A percentile compares a stretch with the other conserved stretches of the same genome.
These are phyloP conservation scores for Mus pahari DNA, from an alignment of 2,113 vertebrate genomes.

Conservation along the genomic window DNA sequence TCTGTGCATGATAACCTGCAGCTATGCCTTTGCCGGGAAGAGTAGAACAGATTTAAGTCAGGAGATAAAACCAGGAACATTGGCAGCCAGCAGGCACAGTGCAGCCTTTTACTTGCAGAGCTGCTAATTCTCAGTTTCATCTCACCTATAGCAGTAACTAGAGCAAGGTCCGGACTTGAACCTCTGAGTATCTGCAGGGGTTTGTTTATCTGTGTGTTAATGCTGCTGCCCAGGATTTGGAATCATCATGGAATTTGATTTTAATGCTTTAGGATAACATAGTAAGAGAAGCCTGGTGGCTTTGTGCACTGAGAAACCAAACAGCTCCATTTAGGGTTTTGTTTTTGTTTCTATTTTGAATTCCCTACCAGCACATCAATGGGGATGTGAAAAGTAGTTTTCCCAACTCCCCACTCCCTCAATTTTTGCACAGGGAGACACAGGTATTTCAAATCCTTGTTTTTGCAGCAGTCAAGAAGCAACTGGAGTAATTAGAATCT, in stretches of 20 bases:
- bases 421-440: not conserved
- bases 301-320: not conserved
- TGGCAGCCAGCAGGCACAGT: not conserved
- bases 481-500: not conserved
- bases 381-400: not conserved
- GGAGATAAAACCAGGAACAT: not conserved
- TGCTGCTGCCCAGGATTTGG: slow-evolving; percentile 31
- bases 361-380: not conserved
- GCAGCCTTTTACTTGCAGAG: not conserved
- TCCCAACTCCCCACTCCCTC: not conserved
- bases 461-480: slow-evolving; percentile 23
- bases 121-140: not conserved
- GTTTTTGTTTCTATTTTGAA: not conserved
- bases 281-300: slow-evolving; percentile 19
- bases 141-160: not conserved
- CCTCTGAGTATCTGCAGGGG: slow-evolving; percentile 17
- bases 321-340: not conserved
- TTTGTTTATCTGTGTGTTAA: slow-evolving; percentile 59
- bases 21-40: not conserved
- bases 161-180: slow-evolving; percentile 7
- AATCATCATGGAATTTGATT: slow-evolving; percentile 49
- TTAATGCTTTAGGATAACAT: slow-evolving; percentile 43
- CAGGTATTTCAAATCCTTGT: slow-evolving; percentile 31
- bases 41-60: not conserved
- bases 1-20: not conserved